Base-by-base conservation (phyloP, 2,113 vertebrate genomes). In the Silurus asotus region DNA sequence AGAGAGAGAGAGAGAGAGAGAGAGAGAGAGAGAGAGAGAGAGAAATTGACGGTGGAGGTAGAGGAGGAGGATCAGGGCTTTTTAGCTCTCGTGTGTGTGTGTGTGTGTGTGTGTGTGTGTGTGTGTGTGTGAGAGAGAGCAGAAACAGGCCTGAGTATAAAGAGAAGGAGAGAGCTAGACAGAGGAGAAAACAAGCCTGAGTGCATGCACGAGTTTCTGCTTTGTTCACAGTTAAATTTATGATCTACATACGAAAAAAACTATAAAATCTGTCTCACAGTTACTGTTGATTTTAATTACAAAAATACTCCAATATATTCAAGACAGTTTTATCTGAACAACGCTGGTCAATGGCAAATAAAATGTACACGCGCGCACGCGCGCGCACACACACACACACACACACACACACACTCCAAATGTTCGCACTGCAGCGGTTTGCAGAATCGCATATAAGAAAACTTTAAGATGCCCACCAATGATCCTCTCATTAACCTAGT, bases 101-200 rank as follows among this genome's bases (percentile, higher is more conserved):
- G 37, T 37, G 37, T 37, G 28, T 37, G 37, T 37, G 37, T 37
- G 37, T 37, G 28, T 37, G 28, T 37, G 37, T 37, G 37, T 37
- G 37, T 37, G 37, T 37, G 64, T 37, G 56, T 83, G 51, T 28
- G n/a, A 62, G 51, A 55, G 53, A 53, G 56, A 15, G 28, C 17
- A 53, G 58, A 55, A 65, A 76, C 72, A 72, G 65, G 10, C 83
- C 25, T 88, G 37, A 62, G 51, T 67, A 69, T 81, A 70, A 25
- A 81, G 67, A 15, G 9, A 79, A 48, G 37, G 23, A 59, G 45
- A 45, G 74, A 23, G 17, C 1, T 20, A 13, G 28, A 17, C 17
- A 28, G 51, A 51, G 37, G n/a, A 11, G 56, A 11, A 51, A 23
- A 2, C 45, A 51, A 48, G 10, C 20, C 37, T 75, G 70, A 19